Conservation (phyloP, 2,888 invertebrate species). For the Parochlus steinenii region DNA sequence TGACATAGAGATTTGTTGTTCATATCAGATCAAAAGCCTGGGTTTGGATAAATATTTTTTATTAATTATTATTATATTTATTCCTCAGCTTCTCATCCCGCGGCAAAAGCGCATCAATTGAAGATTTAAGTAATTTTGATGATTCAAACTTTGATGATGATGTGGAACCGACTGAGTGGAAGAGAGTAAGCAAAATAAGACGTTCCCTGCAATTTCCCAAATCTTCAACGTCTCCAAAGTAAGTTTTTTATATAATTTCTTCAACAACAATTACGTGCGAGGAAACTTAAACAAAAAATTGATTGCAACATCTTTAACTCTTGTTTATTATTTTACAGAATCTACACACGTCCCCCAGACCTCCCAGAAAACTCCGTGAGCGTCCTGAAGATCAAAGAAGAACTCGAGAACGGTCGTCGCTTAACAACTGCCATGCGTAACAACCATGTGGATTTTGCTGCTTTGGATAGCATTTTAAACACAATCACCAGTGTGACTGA, state of each 20-base stretch:
- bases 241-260: neutral
- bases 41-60: no score
- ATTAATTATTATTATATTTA: no score
- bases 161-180: constrained; percentile 43
- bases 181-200: constrained; percentile 43
- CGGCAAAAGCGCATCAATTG: constrained; percentile 31
- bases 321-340: neutral
- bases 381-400: constrained; percentile 37
- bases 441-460: constrained; percentile 36
- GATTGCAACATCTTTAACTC: no score
- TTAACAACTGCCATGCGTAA: constrained; percentile 35
- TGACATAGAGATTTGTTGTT: no score
- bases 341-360: constrained; percentile 21
- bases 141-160: constrained; percentile 25
- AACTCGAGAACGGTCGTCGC: constrained; percentile 36
- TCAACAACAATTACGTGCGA: neutral
- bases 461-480: constrained; percentile 34
- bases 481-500: constrained; percentile 13
- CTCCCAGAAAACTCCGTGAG: constrained; percentile 34
- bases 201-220: constrained; percentile 52
- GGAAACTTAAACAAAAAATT: constrained; percentile 1
- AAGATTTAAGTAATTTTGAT: constrained; percentile 28
- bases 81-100: constrained; percentile 16
- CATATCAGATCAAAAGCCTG: no score
- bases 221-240: constrained; percentile 16